Conservation (phyloP, 2,113 vertebrate genomes). For the Channa maculata region DNA sequence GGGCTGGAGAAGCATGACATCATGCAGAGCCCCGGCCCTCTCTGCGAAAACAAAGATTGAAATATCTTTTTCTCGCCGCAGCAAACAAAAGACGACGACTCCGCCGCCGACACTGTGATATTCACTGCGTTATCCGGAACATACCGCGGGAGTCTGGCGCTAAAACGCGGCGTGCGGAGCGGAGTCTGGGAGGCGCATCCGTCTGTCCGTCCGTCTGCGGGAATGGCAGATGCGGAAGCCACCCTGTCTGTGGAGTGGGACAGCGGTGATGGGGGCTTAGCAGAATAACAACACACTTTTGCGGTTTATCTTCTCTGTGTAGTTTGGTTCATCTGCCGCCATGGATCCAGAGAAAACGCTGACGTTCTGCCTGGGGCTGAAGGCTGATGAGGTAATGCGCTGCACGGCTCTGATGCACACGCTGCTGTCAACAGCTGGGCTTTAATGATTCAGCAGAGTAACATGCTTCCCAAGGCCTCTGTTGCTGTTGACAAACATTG, state of each 20-base stretch:
- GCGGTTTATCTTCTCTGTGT: conserved; percentile 9
- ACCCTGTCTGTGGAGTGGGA: conserved; percentile 63
- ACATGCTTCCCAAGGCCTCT: conserved; percentile 53
- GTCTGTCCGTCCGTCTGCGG: conserved; percentile 42
- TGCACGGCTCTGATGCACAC: conserved; percentile 14
- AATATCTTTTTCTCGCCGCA: conserved; percentile 29
- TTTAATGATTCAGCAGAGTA: conserved; percentile 56
- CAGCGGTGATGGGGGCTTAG: conserved; percentile 66
- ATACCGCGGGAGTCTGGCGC: background rate
- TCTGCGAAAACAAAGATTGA: conserved; percentile 42
- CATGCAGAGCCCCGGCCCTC: conserved; percentile 56
- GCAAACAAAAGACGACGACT: conserved; percentile 11
- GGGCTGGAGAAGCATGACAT: conserved; percentile 75
- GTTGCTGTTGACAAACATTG: conserved; percentile 64
- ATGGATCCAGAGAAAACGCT: conserved; percentile 82
- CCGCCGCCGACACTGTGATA: conserved; percentile 10
- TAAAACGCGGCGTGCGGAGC: conserved; percentile 12
- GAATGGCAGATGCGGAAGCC: conserved; percentile 75
- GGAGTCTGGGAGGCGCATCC: conserved; percentile 62
- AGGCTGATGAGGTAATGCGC: conserved; percentile 73
- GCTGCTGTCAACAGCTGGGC: conserved; percentile 71
- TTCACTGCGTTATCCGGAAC: background rate
- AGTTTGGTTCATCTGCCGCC: conserved; percentile 44
- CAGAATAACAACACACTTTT: conserved; percentile 31
- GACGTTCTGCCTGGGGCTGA: conserved; percentile 79